Evolutionary conservation across 2,113 vertebrate species (phyloP).

Genomic region (Stigmatopora argus): DNA sequence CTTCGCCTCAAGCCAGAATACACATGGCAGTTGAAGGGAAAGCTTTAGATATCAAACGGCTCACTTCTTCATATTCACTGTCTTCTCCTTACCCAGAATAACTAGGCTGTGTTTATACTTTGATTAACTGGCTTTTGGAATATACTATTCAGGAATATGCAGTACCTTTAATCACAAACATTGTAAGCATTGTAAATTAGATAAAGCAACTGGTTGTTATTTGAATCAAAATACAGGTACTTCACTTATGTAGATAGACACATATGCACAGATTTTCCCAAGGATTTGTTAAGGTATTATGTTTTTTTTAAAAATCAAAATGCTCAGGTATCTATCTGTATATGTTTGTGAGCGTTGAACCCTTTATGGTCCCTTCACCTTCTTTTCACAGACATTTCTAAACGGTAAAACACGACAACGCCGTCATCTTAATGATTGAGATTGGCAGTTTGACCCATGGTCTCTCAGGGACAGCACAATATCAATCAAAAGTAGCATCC

Average conservation of each 20-base stretch:
- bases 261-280: neutral
- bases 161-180: too few relatives aligned
- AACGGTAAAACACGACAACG: conserved; percentile 48
- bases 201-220: too few relatives aligned
- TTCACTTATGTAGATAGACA: too few relatives aligned
- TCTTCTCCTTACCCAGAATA: conserved; percentile 16
- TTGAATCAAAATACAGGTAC: too few relatives aligned
- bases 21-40: conserved; percentile 30
- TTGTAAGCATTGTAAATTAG: too few relatives aligned
- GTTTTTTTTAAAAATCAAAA: neutral
- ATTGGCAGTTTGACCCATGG: conserved; percentile 39
- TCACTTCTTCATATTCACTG: conserved; percentile 8
- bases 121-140: too few relatives aligned
- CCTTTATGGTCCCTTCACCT: conserved; percentile 63
- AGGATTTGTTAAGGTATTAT: neutral
- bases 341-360: conserved; percentile 3
- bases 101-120: neutral
- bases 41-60: conserved; percentile 29
- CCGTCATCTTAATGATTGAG: conserved; percentile 52
- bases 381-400: conserved; percentile 62
- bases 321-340: neutral
- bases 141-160: too few relatives aligned
- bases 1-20: conserved; percentile 35
- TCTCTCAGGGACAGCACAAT: conserved; percentile 32
- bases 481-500: conserved; percentile 43